A percentile compares a stretch with the other conserved stretches of the same genome.
phyloP scores from a whole-genome alignment of 2,888 invertebrate species.

The Pyrgus malvae region DNA sequence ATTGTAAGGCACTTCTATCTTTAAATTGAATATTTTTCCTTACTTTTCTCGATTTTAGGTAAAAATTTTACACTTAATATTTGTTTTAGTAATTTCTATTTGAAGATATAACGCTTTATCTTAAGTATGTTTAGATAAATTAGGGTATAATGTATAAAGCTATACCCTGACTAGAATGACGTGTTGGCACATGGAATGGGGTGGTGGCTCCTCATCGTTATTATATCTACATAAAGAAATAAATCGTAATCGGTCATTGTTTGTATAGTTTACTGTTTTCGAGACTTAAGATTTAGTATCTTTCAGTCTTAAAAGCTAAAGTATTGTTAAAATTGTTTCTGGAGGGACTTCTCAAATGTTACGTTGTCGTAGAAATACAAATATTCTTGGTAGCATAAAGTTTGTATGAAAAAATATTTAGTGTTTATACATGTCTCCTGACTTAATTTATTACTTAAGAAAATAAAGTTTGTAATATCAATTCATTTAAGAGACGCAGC shows the following conservation, averaged over 20 bases:
- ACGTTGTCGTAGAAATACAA: conserved; percentile 58
- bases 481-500: conserved; percentile 25
- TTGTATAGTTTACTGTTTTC: neutral
- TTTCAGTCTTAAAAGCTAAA: conserved; percentile 77
- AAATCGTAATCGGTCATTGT: neutral
- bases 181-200: conserved; percentile 72
- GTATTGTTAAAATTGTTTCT: conserved; percentile 69
- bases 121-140: conserved; percentile 11
- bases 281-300: conserved; percentile 53
- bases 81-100: neutral
- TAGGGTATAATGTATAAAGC: conserved; percentile 46
- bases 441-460: conserved; percentile 49
- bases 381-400: conserved; percentile 56
- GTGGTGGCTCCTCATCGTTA: conserved; percentile 56
- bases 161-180: conserved; percentile 72
- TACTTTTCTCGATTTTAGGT: conserved; percentile 48
- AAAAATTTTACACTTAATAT: conserved; percentile 29
- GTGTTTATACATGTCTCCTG: conserved; percentile 55
- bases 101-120: neutral
- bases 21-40: conserved; percentile 63
- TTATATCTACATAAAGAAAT: neutral
- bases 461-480: conserved; percentile 54
- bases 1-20: conserved; percentile 81
- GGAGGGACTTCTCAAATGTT: conserved; percentile 73
- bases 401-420: conserved; percentile 64